Evolutionary conservation across 2,797 vertebrate genomes (phyloP).

Genomic region (Sylvia borin): DNA sequence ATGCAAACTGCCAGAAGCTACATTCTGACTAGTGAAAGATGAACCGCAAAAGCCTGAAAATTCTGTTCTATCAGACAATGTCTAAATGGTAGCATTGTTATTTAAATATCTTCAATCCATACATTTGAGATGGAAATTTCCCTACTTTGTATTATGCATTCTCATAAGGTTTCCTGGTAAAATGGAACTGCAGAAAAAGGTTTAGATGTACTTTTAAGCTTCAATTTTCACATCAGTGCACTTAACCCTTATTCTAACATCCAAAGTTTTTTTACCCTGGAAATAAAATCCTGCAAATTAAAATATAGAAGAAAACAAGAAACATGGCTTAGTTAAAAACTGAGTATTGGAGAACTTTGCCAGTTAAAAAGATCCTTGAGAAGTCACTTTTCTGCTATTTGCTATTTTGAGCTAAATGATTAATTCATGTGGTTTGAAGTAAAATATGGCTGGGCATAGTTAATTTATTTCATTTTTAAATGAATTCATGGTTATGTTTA

Average conservation of each 20-base stretch:
- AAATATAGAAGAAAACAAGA: not conserved
- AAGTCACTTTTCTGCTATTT: not conserved
- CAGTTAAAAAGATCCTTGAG: not conserved
- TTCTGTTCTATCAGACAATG: slow-evolving; percentile 29
- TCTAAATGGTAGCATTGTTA: slow-evolving; percentile 53
- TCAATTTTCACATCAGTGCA: not conserved
- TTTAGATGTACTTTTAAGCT: not conserved
- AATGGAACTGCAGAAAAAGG: not conserved
- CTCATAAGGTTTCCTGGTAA: not conserved
- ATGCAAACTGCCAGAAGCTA: not conserved
- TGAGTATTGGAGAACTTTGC: not conserved
- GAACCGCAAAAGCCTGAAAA: not conserved
- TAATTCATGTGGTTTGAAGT: not conserved
- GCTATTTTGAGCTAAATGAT: not conserved
- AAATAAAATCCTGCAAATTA: not conserved
- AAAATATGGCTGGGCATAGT: not conserved
- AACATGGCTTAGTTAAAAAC: not conserved
- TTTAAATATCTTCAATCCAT: slow-evolving; percentile 41
- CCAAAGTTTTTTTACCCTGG: not conserved
- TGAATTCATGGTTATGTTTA: not conserved
- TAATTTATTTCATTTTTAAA: not conserved
- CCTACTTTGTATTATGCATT: not conserved
- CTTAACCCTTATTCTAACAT: not conserved
- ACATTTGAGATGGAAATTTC: slow-evolving; percentile 37
- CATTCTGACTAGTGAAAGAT: slow-evolving; percentile 13